Evolutionary conservation across 2,888 invertebrate genomes (phyloP), one percentile per base, ranked within the genome.

Genomic region (Oscheius sp.): DNA sequence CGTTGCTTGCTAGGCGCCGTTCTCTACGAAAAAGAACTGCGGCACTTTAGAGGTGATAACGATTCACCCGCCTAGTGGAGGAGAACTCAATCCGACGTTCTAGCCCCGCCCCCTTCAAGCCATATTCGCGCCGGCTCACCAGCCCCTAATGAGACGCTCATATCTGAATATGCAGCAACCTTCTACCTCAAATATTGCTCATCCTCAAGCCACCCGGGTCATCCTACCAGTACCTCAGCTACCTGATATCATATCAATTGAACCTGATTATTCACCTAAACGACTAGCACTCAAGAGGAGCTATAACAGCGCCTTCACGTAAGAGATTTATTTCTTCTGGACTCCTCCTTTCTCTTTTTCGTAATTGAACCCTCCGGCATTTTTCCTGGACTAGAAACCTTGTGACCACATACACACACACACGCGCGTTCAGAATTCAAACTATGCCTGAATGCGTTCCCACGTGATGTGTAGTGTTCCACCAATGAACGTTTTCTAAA

Each of bases 111-210:
- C 61, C 42, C 42, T 31, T 31, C 61, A 17, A 31, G 61, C 61
- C 61, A 42, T 61, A 61, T 61, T 45, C 61, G 61, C 61, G 61
- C 61, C 61, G 61, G 57, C 57, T 57, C 57, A 34, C 57, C 57
- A 57, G 57, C 45, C 20, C 61, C 61, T 61, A 61, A 61, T 61
- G 61, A 61, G 61, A 61, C 61, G 61, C 61, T 61, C 61, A 61
- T 61, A 61, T 61, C 42, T 61, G 61, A 61, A 61, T 61, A 61
- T 61, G 61, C 61, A 61, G 42, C 61, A 61, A 23, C 61, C 61
- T 61, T 61, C 61, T 45, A 61, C 61, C 42, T 61, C 61, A 45
- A 61, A 61, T 45, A 61, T 61, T 61, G 45, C 61, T 45, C 45
- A 42, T 61, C 61, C 61, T 5, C 45, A 42, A 20, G 61, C 61